Conservation (phyloP, 1,140 invertebrate species). For the Drosophila tsacasi region DNA sequence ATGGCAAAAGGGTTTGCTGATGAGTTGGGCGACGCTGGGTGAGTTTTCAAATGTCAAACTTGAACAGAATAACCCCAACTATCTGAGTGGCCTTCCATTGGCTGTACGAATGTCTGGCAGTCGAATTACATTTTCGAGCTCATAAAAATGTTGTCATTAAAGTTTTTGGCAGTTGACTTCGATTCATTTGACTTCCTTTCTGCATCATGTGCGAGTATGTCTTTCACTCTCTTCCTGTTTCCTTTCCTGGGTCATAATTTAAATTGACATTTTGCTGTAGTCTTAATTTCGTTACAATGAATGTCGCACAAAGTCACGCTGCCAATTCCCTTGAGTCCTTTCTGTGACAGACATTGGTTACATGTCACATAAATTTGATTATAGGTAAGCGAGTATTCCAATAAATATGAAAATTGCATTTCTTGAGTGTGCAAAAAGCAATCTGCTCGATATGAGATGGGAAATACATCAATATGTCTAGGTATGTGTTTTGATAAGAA, state of each 20-base stretch:
- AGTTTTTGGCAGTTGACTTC: slow-evolving; percentile 71
- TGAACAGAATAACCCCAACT: slow-evolving; percentile 22
- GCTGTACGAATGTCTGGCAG: slow-evolving; percentile 35
- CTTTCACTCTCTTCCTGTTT: neutral
- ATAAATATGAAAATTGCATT: slow-evolving; percentile 28
- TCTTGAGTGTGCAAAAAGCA: slow-evolving; percentile 5
- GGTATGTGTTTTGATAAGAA: neutral
- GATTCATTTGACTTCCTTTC: slow-evolving; percentile 20
- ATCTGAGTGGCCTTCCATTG: slow-evolving; percentile 9
- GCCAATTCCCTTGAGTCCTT: slow-evolving; percentile 16
- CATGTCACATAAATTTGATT: slow-evolving; percentile 24
- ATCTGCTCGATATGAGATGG: neutral
- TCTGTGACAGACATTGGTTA: slow-evolving; percentile 7
- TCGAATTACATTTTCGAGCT: slow-evolving; percentile 72
- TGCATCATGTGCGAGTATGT: neutral
- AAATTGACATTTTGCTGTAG: slow-evolving; percentile 66
- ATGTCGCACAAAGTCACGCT: slow-evolving; percentile 5
- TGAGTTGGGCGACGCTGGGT: slow-evolving; percentile 8
- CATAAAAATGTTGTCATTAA: slow-evolving; percentile 70
- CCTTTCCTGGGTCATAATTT: slow-evolving; percentile 57
- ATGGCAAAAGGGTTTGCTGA: slow-evolving; percentile 47
- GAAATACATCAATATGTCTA: neutral
- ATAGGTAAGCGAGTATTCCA: neutral
- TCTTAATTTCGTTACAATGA: slow-evolving; percentile 40
- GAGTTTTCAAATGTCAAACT: slow-evolving; percentile 40